phyloP scores from a whole-genome alignment of 2,113 vertebrate genomes.

The Vimba vimba region DNA sequence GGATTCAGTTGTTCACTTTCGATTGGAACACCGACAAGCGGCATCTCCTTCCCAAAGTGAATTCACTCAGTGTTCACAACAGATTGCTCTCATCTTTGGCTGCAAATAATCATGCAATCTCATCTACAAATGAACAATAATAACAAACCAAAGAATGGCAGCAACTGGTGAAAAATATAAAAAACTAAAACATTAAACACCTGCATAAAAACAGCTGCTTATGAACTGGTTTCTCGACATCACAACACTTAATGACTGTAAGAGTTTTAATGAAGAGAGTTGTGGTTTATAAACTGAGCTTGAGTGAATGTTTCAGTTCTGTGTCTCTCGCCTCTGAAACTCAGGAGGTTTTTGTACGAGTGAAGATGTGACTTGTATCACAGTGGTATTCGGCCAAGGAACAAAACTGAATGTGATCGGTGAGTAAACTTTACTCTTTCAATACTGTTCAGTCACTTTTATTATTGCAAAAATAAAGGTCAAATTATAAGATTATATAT shows the following conservation, averaged over 20 bases:
- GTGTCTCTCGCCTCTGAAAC: slow-evolving; percentile 39
- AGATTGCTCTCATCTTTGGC: background rate
- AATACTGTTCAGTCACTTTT: background rate
- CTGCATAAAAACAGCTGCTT: background rate
- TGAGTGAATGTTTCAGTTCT: slow-evolving; percentile 58
- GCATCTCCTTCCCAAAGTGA: background rate
- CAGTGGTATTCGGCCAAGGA: too few relatives aligned
- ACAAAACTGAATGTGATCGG: slow-evolving; percentile 7
- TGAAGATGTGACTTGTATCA: too few relatives aligned
- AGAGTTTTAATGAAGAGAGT: background rate
- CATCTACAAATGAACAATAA: background rate
- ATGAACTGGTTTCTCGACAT: background rate
- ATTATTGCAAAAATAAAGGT: background rate
- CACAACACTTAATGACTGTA: background rate
- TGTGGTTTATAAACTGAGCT: background rate
- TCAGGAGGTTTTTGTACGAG: too few relatives aligned
- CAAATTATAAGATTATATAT: too few relatives aligned
- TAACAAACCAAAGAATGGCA: background rate
- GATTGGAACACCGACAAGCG: too few relatives aligned
- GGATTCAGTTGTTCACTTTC: too few relatives aligned
- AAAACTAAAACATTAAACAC: background rate
- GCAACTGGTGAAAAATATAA: background rate
- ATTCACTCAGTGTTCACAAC: background rate
- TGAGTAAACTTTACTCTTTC: slow-evolving; percentile 57
- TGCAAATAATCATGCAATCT: background rate